Evolutionary conservation across 2,797 vertebrate species (phyloP).

Genomic region (Takifugu rubripes): DNA sequence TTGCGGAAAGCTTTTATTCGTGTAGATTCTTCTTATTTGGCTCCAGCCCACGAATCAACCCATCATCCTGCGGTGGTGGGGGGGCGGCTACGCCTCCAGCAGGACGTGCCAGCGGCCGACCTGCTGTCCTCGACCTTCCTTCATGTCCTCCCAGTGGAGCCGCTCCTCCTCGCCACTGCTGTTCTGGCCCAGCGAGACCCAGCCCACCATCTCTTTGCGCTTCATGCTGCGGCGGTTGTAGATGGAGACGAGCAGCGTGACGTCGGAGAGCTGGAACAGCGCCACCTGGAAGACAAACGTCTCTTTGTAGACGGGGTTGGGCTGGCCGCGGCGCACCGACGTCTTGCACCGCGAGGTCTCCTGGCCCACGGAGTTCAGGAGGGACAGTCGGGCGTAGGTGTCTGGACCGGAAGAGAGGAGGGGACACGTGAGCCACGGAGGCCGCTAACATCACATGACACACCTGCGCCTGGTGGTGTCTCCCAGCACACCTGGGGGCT

Average conservation of each 20-base stretch:
- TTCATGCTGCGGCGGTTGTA: conserved; percentile 93
- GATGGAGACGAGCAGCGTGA: conserved; percentile 90
- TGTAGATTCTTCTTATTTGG: no score
- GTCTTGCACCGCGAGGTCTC: conserved; percentile 96
- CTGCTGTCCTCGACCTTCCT: conserved; percentile 83
- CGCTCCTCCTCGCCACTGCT: conserved; percentile 91
- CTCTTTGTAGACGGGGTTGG: conserved; percentile 96
- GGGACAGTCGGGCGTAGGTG: conserved; percentile 89
- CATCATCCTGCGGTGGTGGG: no score
- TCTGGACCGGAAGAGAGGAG: conserved; percentile 68
- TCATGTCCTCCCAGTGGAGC: conserved; percentile 95
- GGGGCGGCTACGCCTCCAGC: conserved; percentile 82
- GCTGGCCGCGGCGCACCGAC: conserved; percentile 88
- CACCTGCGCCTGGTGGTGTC: background rate
- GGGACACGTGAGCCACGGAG: background rate
- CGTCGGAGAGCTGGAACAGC: conserved; percentile 95
- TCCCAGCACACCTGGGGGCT: conserved; percentile 84
- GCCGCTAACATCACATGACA: no score
- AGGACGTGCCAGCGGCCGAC: conserved; percentile 92
- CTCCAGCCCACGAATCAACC: no score
- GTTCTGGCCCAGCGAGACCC: conserved; percentile 91
- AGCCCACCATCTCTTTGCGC: conserved; percentile 97
- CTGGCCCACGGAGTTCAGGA: conserved; percentile 90
- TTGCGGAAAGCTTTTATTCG: background rate
- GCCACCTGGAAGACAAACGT: conserved; percentile 97